phyloP scores from a whole-genome alignment of 2,888 invertebrate species.

The Tetranychus piercei region DNA sequence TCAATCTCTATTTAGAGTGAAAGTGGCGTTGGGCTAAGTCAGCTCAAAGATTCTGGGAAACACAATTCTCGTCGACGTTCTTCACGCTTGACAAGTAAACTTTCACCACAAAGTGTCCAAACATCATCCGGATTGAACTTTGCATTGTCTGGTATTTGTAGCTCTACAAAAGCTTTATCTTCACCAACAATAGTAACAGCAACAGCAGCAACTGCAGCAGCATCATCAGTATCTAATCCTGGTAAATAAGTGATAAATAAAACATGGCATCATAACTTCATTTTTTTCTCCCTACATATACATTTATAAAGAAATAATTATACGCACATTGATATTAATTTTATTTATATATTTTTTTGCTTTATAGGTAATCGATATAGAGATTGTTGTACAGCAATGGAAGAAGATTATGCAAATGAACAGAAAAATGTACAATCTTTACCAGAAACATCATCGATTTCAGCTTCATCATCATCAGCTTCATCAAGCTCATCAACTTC shows the following conservation, averaged over 20 bases:
- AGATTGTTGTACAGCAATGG: neutral
- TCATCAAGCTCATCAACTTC: neutral
- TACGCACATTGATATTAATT: neutral
- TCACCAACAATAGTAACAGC: neutral
- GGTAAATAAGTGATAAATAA: neutral
- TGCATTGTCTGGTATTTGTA: too few species aligned
- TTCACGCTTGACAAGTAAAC: slow-evolving; percentile 18
- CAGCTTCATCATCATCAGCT: neutral
- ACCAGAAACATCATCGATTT: neutral
- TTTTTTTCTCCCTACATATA: neutral
- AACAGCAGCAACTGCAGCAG: neutral
- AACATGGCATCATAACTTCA: too few species aligned
- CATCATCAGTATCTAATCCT: neutral
- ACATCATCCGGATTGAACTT: neutral
- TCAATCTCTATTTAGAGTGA: too few species aligned
- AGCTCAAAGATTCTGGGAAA: too few species aligned
- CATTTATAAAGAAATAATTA: neutral
- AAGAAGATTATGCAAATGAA: neutral
- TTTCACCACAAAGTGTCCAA: slow-evolving; percentile 5
- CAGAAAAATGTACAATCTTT: neutral
- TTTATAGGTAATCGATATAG: neutral
- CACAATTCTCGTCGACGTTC: slow-evolving; percentile 21
- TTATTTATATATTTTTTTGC: neutral
- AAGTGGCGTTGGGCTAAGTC: neutral
- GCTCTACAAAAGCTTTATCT: too few species aligned